Base-by-base conservation (phyloP, 1,140 invertebrate genomes). In the Bombus confusus region DNA sequence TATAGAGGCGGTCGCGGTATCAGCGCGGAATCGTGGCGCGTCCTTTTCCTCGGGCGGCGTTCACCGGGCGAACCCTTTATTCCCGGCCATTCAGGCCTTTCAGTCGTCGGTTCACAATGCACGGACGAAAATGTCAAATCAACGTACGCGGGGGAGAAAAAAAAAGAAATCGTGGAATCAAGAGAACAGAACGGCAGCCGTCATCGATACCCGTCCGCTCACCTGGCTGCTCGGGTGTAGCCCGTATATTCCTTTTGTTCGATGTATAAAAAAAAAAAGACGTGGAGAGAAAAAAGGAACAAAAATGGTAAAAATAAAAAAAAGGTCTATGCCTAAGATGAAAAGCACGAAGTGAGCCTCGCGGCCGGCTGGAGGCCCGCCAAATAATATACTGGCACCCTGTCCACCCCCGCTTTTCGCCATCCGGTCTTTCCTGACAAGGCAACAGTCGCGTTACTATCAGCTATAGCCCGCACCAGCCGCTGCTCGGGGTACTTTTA, bases 351-450 rank as follows among this genome's bases (percentile, higher is more conserved):
- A 92, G 92, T 88, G 91, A 93, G 91, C 92, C 93, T 93, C 87
- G 91, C 92, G 91, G 91, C 87, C 88, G 93, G 86, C 92, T 93
- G 93, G 93, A 94, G 86, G 81, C 83, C 86, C 90, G 93, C 93
- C 93, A 94, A 94, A 94, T 93, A 93, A 94, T 93, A 93, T 93
- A 94, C 93, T 87, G 91, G 91, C 91, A 86, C 86, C 91, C 92
- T 90, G 74, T 90, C 88, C 78, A 74, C 64, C 87, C 57, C 69
- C 82, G 62, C 62, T 47, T 13, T 52, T 59, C 39, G 59, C 62
- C 64, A 57, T 64, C 31, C 76, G 57, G 57, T 68, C 75, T 77
- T 77, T 64, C 64, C 80, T 82, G 80, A 81, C 75, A 72, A 88
- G 87, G 75, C 75, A 85, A 80, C 84, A 84, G 80, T 43, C 89